Evolutionary conservation across 2,888 invertebrate genomes (phyloP), one percentile per base, ranked within the genome.

Genomic region (Sepiola atlantica): DNA sequence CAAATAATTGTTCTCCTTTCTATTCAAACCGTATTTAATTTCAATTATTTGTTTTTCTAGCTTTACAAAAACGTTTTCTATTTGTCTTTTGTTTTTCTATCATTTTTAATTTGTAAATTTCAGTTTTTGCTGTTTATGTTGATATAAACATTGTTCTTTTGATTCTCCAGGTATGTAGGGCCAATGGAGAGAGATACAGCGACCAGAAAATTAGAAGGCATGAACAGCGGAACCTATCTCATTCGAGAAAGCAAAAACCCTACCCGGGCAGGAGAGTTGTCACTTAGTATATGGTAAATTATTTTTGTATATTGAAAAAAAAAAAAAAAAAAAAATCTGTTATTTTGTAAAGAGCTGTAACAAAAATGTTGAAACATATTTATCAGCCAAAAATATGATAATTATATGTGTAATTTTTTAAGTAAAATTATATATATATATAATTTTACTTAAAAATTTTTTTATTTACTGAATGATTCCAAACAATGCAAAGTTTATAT

Each of bases 201-300:
- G n/a, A 96, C 96, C 93, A 95, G 96, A 54, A 96, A 96, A 93
- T 96, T 97, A 94, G 96, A 96, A 55, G 95, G 96, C 32, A 96
- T 97, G 94, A 96, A 97, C 12, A 97, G 97, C 95, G 97, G 97
- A 32, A 97, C 97, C 8, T 97, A 97, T 95, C 96, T 97, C 91
- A 97, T 97, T n/a, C 96, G 97, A 54, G 97, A 96, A 95, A 97
- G 97, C 95, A 96, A 95, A 93, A 97, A 96, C 95, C 96, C 96
- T 20, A 95, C 95, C 14, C 95, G 97, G 90, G 95, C 95, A 94
- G 96, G 97, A 35, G 96, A 97, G 94, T 97, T 97, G 91, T 97
- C 97, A 4, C 96, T 97, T 55, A 97, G 97, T 95, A 97, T 97
- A 94, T 97, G 97, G 97, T 97, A 95, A 95, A 96, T 96, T n/a